phyloP scores from a whole-genome alignment of 2,888 invertebrate species.

The Xanthorhoe designata region DNA sequence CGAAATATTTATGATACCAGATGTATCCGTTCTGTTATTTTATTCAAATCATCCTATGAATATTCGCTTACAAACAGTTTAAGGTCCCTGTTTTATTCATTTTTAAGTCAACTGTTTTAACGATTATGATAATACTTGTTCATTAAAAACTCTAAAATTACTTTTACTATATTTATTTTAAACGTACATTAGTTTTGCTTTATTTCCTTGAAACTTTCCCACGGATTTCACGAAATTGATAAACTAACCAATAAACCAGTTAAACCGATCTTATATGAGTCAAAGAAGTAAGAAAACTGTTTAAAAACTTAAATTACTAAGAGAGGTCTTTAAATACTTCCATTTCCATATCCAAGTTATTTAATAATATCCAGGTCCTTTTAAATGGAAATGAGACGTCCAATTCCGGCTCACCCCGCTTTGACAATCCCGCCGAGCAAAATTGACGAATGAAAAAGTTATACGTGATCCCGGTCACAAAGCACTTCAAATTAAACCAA shows the following conservation, averaged over 20 bases:
- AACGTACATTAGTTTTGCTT: no score
- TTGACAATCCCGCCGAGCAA: slow-evolving; percentile 18
- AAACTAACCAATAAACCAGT: no score
- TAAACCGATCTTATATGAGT: not conserved
- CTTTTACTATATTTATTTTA: no score
- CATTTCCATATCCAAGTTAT: slow-evolving; percentile 14
- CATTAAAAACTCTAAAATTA: no score
- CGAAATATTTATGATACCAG: no score
- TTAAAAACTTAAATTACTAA: not conserved
- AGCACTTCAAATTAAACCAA: slow-evolving; percentile 6
- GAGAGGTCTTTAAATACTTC: not conserved
- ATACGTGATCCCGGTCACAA: slow-evolving; percentile 13
- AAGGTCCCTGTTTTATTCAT: no score
- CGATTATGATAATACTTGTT: not conserved
- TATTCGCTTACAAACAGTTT: no score
- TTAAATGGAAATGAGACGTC: slow-evolving; percentile 29
- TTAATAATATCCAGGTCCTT: slow-evolving; percentile 25
- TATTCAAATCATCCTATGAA: no score
- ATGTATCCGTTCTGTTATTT: no score
- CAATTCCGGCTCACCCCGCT: slow-evolving; percentile 21
- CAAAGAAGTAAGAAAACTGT: not conserved
- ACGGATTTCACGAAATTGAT: no score
- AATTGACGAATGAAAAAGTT: slow-evolving; percentile 27
- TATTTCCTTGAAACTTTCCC: no score
- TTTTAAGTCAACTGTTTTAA: no score